Evolutionary conservation across 2,113 vertebrate genomes (phyloP).

Genomic region (Thymallus thymallus): DNA sequence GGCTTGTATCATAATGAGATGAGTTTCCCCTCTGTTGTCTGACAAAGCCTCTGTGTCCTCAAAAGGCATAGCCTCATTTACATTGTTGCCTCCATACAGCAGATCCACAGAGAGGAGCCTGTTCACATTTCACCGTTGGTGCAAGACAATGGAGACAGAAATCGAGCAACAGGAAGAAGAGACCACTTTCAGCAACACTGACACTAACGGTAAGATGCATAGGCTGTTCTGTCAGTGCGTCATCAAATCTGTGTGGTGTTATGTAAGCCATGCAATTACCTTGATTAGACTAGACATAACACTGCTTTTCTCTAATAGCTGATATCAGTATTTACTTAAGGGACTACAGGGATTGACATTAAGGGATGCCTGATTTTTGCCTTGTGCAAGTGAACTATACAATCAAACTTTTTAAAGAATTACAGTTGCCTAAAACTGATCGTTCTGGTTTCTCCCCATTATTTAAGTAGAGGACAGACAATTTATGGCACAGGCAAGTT

Average conservation of each 20-base stretch:
- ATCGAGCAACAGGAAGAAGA: constrained; percentile 87
- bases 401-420: too few relatives aligned
- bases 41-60: neutral
- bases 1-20: too few relatives aligned
- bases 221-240: neutral
- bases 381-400: too few relatives aligned
- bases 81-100: constrained; percentile 12
- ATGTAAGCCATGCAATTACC: neutral
- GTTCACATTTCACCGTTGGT: constrained; percentile 62
- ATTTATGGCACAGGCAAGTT: too few relatives aligned
- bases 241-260: neutral
- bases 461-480: too few relatives aligned
- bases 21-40: neutral
- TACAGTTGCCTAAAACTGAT: too few relatives aligned
- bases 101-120: constrained; percentile 61
- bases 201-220: constrained; percentile 87
- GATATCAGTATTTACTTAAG: neutral
- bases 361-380: too few relatives aligned
- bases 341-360: too few relatives aligned
- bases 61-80: neutral
- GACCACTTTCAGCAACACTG: constrained; percentile 88
- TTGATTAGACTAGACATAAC: neutral
- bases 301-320: too few relatives aligned
- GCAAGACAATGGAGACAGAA: constrained; percentile 91
- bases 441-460: too few relatives aligned